Base-by-base conservation (phyloP, 2,113 vertebrate species). In the Psettodes erumei region DNA sequence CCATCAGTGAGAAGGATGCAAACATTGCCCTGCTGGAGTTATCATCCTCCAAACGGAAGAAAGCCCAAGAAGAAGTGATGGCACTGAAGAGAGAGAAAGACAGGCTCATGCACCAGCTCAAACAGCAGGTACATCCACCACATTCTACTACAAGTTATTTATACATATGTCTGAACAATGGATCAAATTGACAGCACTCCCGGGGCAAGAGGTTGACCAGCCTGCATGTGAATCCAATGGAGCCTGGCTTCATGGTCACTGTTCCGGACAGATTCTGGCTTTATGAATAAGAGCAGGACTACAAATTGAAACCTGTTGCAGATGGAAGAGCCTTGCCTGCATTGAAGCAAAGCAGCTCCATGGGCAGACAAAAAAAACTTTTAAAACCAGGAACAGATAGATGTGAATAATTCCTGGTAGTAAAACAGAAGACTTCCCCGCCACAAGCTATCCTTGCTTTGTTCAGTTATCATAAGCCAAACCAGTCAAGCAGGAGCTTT, bases 1-100 rank as follows among this genome's bases (percentile, higher is more conserved):
- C 98, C 75, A 98, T 98, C 95, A 99, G 97, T 87, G 97, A 98
- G 89, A 99, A 99, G 90, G 97, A 99, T 75, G 97, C 96, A 58
- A 98, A 99, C 90, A 99, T 99, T 45, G 96, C 97, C 83, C 94
- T 98, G 91, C 94, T 98, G 89, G 98, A 99, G 85, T 86, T 98
- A 84, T 98, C 97, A 30, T 94, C 96, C 84, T 95, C 96, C 82
- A 97, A 96, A 91, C 95, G 96, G 83, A 98, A 96, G 88, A 97
- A 97, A 91, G 94, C 95, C 4, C 96, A 97, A 81, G 98, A 98
- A 33, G 97, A 99, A 92, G 96, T 98, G 71, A 95, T 98, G 94
- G 94, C 96, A 54, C 94, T 99, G 66, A 97, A 97, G 91, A 91
- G 96, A 82, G 97, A 99, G 82, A 99, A 99, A 89, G 98, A 99